Evolutionary conservation across 2,113 vertebrate species (phyloP).

Genomic region (Pluvialis apricaria): DNA sequence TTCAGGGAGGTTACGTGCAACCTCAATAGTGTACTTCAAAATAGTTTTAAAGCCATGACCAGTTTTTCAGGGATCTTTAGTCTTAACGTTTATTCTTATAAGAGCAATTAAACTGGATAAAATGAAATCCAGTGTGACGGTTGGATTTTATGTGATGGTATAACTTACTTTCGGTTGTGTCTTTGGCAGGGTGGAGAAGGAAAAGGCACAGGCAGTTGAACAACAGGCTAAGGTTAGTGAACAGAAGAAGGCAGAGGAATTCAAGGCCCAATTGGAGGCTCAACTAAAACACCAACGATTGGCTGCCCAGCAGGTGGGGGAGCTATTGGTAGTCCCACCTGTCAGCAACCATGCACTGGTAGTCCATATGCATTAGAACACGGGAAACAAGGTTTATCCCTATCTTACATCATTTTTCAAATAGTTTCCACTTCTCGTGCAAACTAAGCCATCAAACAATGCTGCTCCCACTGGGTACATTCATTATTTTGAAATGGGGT

Average conservation of each 20-base stretch:
- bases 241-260: slow-evolving; percentile 84
- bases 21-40: not conserved
- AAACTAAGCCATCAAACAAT: not conserved
- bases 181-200: slow-evolving; percentile 89
- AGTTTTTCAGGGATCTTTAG: not conserved
- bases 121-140: not conserved
- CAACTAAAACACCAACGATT: slow-evolving; percentile 88
- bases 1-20: not conserved
- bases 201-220: slow-evolving; percentile 91
- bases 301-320: slow-evolving; percentile 85
- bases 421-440: not conserved
- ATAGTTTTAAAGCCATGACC: not conserved
- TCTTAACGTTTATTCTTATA: not conserved
- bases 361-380: not conserved
- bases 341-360: slow-evolving; percentile 31
- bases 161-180: slow-evolving; percentile 46
- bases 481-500: not conserved
- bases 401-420: not conserved
- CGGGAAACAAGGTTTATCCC: not conserved
- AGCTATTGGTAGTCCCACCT: slow-evolving; percentile 61
- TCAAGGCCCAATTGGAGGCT: slow-evolving; percentile 85
- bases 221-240: slow-evolving; percentile 87
- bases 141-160: not conserved
- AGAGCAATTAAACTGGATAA: not conserved
- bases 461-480: not conserved